These are phyloP conservation scores for Lacanobia wlatinum DNA, from an alignment of 2,888 invertebrate species.

Conservation along the genomic window DNA sequence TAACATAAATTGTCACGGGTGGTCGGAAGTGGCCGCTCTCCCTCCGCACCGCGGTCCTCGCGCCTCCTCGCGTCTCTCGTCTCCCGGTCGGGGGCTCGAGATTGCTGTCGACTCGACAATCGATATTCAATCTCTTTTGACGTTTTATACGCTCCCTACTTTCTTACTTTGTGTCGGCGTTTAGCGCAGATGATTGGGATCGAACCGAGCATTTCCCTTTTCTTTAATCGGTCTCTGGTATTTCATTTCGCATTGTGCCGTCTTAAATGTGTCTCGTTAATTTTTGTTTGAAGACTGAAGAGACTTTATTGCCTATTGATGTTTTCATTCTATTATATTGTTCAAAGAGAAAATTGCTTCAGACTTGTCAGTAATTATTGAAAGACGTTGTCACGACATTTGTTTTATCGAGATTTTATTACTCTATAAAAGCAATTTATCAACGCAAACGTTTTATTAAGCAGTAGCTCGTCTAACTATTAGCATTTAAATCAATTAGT, in stretches of 20 bases:
- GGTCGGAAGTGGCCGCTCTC: slow-evolving; percentile 81
- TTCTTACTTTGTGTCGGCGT: slow-evolving; percentile 88
- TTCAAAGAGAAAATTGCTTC: slow-evolving; percentile 35
- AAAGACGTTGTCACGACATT: slow-evolving; percentile 49
- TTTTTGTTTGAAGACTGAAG: slow-evolving; percentile 54
- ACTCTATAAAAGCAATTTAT: slow-evolving; percentile 59
- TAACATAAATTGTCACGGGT: slow-evolving; percentile 90
- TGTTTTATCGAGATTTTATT: slow-evolving; percentile 59
- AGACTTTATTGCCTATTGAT: slow-evolving; percentile 36
- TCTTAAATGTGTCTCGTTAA: slow-evolving; percentile 53
- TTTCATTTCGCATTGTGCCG: slow-evolving; percentile 72
- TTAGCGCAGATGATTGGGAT: slow-evolving; percentile 84
- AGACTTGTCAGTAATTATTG: slow-evolving; percentile 34
- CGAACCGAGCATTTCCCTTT: slow-evolving; percentile 77
- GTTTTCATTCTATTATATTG: slow-evolving; percentile 40
- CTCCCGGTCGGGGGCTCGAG: slow-evolving; percentile 71
- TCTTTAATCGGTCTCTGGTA: slow-evolving; percentile 76
- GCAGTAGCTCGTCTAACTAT: slow-evolving; percentile 35
- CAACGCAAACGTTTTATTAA: slow-evolving; percentile 56
- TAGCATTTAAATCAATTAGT: slow-evolving; percentile 50
- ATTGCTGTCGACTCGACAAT: slow-evolving; percentile 89
- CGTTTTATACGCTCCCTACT: slow-evolving; percentile 87
- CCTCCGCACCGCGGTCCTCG: slow-evolving; percentile 62
- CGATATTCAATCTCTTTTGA: slow-evolving; percentile 91
- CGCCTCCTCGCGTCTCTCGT: slow-evolving; percentile 65